Evolutionary conservation across 1,140 invertebrate genomes (phyloP), one percentile per base, ranked within the genome.

Genomic region (Drosophila mauritiana): DNA sequence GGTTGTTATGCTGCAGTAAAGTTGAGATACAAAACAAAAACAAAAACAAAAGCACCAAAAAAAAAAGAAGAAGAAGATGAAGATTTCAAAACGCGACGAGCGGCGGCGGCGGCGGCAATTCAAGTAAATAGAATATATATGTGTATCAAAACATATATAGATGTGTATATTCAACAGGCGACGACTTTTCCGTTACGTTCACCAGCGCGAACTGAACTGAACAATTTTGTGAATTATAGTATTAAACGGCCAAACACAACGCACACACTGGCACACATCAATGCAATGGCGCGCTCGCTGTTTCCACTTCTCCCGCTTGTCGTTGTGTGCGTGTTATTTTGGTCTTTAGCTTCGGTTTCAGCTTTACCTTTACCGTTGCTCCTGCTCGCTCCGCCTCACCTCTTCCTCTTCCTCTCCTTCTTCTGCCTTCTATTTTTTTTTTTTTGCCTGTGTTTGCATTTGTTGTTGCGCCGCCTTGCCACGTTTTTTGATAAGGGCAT

Each of bases 161-260:
- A 39, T 31, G n/a, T 42, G 1, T 48, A 56, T 37, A 51, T 45
- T 52, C 73, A 76, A 62, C 74, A 73, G 80, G 70, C 59, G 53
- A 68, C 64, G 62, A 89, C 84, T 89, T 89, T 89, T 84, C 84
- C 84, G 84, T 80, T 74, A 89, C 84, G 84, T 89, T 89, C 84
- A 80, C 77, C 85, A 83, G 84, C 84, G 77, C 77, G 80, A 80
- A 89, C 84, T 89, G 80, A 89, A 78, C 83, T 76, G 58, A 79
- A 88, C 76, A 69, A 79, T 83, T 86, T 86, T 79, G 83, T 76
- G 80, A 86, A 86, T 88, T 86, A 86, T 86, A 88, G 75, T 88
- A 88, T 82, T 76, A 76, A 80, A 88, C 70, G 64, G 43, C 51
- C 40, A 53, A 70, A 48, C 62, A 73, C 54, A 61, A 40, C 39